phyloP scores from a whole-genome alignment of 2,113 vertebrate genomes.

The Protomyctophum bolini region DNA sequence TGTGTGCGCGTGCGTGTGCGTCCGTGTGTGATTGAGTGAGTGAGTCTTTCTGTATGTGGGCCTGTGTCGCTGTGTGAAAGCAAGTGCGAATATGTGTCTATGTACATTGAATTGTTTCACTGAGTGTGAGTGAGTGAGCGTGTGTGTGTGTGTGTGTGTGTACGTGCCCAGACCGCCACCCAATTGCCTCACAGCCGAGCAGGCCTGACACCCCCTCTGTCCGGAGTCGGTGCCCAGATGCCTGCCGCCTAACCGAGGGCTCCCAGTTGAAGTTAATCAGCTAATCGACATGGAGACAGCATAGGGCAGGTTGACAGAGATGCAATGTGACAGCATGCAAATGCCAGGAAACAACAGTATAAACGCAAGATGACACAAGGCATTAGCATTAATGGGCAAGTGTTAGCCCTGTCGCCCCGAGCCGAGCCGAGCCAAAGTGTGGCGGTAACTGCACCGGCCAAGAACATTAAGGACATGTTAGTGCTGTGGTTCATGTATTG shows the following conservation, averaged over 20 bases:
- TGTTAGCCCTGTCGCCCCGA: not conserved
- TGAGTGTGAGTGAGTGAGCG: too few relatives aligned
- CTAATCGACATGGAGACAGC: conserved; percentile 41
- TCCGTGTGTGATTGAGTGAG: too few relatives aligned
- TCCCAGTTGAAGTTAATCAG: conserved; percentile 48
- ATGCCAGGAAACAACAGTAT: conserved; percentile 50
- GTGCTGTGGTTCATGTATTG: too few relatives aligned
- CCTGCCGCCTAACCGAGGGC: conserved; percentile 24
- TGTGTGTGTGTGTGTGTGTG: too few relatives aligned
- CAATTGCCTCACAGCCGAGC: conserved; percentile 32
- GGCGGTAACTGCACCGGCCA: too few relatives aligned
- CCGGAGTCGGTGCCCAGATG: conserved; percentile 42
- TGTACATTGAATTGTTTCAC: too few relatives aligned
- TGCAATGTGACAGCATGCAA: conserved; percentile 48
- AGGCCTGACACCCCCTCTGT: conserved; percentile 42
- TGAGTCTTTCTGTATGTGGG: too few relatives aligned
- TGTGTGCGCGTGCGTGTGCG: too few relatives aligned
- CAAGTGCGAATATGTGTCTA: too few relatives aligned
- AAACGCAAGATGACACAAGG: conserved; percentile 41
- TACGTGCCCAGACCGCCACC: not conserved
- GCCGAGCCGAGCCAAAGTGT: too few relatives aligned
- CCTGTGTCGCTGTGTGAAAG: too few relatives aligned
- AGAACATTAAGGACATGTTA: too few relatives aligned
- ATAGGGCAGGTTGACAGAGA: conserved; percentile 37
- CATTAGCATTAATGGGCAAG: conserved; percentile 29